Conservation (phyloP, 64 coral and sea anemone species). For the Dendronephthya gigantea region DNA sequence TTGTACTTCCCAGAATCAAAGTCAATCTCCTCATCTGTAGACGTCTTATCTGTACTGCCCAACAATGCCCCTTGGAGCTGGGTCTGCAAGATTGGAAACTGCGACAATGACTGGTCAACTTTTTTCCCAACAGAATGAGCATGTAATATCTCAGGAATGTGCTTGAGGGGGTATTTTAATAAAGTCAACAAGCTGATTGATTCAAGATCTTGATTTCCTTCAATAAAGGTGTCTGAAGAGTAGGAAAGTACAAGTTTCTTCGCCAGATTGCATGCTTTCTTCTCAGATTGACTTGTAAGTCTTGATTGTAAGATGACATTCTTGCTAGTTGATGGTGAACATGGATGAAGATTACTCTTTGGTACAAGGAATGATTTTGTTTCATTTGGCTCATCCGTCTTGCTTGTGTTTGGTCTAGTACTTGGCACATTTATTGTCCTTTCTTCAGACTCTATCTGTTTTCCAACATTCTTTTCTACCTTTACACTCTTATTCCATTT, state of each 20-base stretch:
- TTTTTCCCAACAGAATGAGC: neutral
- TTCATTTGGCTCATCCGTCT: neutral
- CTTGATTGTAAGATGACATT: neutral
- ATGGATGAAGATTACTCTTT: neutral
- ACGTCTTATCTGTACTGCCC: neutral
- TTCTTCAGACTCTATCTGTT: neutral
- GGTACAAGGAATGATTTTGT: too few relatives aligned
- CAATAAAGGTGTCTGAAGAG: neutral
- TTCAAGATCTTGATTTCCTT: neutral
- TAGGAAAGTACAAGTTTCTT: neutral
- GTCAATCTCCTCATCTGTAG: neutral
- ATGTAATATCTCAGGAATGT: neutral
- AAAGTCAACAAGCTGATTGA: neutral
- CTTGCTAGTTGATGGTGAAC: neutral
- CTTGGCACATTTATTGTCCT: neutral
- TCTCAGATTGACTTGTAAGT: neutral
- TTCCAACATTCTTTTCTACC: neutral
- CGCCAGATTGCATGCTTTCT: neutral
- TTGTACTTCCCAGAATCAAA: slow-evolving; percentile 15
- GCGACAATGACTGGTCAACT: neutral
- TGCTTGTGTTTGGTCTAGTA: neutral
- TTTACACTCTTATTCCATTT: neutral
- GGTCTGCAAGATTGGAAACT: neutral
- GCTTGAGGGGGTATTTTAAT: neutral
- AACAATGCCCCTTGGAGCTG: neutral